Evolutionary conservation across 2,888 invertebrate genomes (phyloP), one percentile per base, ranked within the genome.

Genomic region (Rotaria magnacalcarata): DNA sequence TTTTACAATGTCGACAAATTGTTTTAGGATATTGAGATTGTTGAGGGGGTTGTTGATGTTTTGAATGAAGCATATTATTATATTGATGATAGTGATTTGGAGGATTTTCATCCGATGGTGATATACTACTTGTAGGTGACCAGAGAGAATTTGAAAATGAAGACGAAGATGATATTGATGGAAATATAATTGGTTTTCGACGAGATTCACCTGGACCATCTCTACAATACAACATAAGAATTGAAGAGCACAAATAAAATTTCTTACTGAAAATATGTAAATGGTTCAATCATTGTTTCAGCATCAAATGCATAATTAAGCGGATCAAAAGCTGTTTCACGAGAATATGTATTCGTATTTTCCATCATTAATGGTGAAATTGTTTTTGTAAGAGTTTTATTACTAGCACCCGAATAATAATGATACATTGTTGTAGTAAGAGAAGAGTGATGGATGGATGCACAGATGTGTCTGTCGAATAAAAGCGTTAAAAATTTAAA

Each of bases 401-500:
- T 34, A 67, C 19, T 67, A 34, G 34, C 34, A 34, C 16, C 19
- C 67, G 67, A 67, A 41, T 67, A 67, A 41, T 67, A 67, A 67
- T 67, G 67, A 67, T 67, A 67, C 67, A 67, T 67, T 34, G 10
- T 67, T 34, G 34, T 34, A 60, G 34, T 34, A 60, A 2, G 27
- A 5, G 14, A n/a, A 60, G 11, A 60, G n/a, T n/a, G 34, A 67
- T 2, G 1, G 50, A 14, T 50, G 50, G 14, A 50, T 11, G 3
- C 4, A 34, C 16, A 41, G 34, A 34, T 67, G 34, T 67, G 34
- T 34, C 34, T 67, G 67, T 34, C 67, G 67, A 67, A 41, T 67
- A 67, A 67, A 67, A 67, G 67, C 67, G 67, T 67, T 67, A 67
- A 67, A 67, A 67, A 67, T 67, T 67, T 19, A 19, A 67, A 67